These are phyloP conservation scores for Pontoporia blainvillei DNA, from an alignment of 2,113 vertebrate species.

Conservation along the genomic window DNA sequence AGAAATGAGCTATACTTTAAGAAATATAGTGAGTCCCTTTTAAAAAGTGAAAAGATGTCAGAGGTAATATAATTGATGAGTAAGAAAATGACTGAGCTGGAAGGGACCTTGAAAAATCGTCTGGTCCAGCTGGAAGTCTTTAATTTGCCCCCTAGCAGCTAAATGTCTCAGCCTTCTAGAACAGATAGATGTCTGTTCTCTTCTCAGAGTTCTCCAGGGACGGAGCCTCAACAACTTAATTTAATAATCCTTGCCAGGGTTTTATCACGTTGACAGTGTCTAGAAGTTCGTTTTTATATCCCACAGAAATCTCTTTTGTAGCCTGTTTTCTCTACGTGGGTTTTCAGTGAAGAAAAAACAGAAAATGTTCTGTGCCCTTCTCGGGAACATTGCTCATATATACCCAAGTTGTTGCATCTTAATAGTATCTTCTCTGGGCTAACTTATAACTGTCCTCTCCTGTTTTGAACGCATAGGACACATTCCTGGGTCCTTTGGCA, in stretches of 20 bases:
- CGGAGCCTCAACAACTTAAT: background rate
- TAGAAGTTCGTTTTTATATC: background rate
- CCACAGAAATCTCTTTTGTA: background rate
- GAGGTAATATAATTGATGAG: background rate
- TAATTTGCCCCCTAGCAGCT: background rate
- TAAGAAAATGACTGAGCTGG: background rate
- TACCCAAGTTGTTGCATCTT: too few species aligned
- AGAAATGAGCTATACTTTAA: background rate
- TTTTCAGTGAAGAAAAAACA: background rate
- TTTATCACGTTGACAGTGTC: background rate
- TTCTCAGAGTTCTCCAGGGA: background rate
- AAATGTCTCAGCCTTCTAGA: background rate
- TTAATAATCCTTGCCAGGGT: background rate
- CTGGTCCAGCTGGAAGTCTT: background rate
- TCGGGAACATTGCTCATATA: background rate
- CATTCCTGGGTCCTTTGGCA: background rate
- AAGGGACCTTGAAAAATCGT: background rate
- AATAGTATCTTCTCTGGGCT: background rate
- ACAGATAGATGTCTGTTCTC: background rate
- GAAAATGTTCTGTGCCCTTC: background rate
- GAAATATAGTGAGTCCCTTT: background rate
- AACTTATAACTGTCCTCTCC: background rate
- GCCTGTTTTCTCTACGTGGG: background rate
- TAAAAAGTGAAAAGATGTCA: background rate
- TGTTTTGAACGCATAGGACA: background rate